These are phyloP conservation scores for Lamproptera curius DNA, from an alignment of 2,888 invertebrate genomes.

Conservation along the genomic window DNA sequence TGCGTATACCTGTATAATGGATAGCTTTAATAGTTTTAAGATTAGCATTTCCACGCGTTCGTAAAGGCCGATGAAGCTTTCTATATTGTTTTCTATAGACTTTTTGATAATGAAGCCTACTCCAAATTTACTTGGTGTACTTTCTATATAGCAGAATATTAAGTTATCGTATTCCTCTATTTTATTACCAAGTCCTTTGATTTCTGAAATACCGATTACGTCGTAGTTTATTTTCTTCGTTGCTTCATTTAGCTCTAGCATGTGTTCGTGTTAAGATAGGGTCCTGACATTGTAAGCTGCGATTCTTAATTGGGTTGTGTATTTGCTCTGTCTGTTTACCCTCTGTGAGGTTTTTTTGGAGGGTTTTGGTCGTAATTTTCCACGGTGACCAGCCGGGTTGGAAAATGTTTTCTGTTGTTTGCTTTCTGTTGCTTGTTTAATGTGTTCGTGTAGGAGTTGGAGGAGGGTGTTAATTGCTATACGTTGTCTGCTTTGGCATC, in stretches of 20 bases:
- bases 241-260: neutral
- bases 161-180: conserved; percentile 12
- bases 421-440: too few relatives aligned
- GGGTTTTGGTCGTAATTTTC: neutral
- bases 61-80: too few relatives aligned
- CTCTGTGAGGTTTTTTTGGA: neutral
- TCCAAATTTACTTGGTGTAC: neutral
- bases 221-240: conserved; percentile 19
- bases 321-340: neutral
- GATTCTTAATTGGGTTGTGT: neutral
- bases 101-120: too few relatives aligned
- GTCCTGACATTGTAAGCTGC: neutral
- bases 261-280: neutral
- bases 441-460: too few relatives aligned
- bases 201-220: conserved; percentile 21
- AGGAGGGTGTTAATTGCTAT: too few relatives aligned
- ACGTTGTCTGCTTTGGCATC: neutral
- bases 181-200: conserved; percentile 11
- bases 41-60: too few relatives aligned
- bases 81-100: too few relatives aligned
- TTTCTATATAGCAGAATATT: neutral
- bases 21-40: too few relatives aligned
- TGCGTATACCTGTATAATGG: too few relatives aligned
- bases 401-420: too few relatives aligned
- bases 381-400: too few relatives aligned